These are phyloP conservation scores for Drosophila mimica DNA, from an alignment of 2,888 invertebrate species.

Conservation along the genomic window DNA sequence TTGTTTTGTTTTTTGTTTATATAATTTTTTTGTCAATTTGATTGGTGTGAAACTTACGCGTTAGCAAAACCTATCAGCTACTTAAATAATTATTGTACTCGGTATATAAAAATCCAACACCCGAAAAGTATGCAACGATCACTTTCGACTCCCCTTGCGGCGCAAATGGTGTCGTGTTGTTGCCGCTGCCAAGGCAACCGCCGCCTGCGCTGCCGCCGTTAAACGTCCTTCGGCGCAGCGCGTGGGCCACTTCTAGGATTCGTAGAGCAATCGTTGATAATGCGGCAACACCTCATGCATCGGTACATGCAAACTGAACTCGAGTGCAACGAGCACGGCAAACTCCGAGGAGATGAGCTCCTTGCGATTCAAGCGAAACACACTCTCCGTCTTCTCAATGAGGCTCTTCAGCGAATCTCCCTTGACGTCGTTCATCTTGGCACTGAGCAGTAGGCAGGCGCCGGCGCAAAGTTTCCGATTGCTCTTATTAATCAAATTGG, in stretches of 20 bases:
- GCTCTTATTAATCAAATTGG: constrained; percentile 96
- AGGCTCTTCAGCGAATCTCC: constrained; percentile 93
- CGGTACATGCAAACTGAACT: constrained; percentile 96
- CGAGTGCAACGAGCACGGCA: constrained; percentile 96
- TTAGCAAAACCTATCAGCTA: constrained; percentile 27
- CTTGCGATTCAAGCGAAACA: constrained; percentile 95
- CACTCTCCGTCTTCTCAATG: constrained; percentile 96
- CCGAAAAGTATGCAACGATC: constrained; percentile 42
- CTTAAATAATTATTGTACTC: constrained; percentile 31
- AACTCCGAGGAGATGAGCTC: constrained; percentile 97
- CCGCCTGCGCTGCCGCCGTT: constrained; percentile 76
- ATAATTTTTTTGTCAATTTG: constrained; percentile 47
- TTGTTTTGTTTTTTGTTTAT: constrained; percentile 28
- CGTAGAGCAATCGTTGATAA: constrained; percentile 96
- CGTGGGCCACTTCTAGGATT: constrained; percentile 89
- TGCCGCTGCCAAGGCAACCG: constrained; percentile 57
- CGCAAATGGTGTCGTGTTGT: constrained; percentile 73
- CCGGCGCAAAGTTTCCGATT: constrained; percentile 98
- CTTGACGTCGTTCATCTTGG: constrained; percentile 98
- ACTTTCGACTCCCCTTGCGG: constrained; percentile 78
- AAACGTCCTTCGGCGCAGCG: constrained; percentile 81
- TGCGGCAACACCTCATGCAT: constrained; percentile 97
- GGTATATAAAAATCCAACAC: constrained; percentile 32
- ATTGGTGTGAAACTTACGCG: constrained; percentile 16
- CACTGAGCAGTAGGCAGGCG: constrained; percentile 96